Evolutionary conservation across 2,888 invertebrate genomes (phyloP).

Genomic region (Cheilosia impressa): DNA sequence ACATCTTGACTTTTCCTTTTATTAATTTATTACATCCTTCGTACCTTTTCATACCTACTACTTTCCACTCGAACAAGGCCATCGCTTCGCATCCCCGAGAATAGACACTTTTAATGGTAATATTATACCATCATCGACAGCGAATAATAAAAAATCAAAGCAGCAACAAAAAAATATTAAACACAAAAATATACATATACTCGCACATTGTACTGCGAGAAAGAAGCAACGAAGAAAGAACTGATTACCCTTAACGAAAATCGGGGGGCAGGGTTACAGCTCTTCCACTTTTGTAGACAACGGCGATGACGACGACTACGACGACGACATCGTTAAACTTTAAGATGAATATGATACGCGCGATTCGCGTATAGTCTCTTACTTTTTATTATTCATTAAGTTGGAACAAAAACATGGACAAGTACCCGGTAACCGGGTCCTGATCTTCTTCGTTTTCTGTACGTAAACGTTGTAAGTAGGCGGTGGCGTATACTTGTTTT

Average conservation of each 20-base stretch:
- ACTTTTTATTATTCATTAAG: slow-evolving; percentile 74
- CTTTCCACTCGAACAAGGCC: slow-evolving; percentile 26
- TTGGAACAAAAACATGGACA: slow-evolving; percentile 72
- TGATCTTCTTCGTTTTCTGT: slow-evolving; percentile 30
- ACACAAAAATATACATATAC: slow-evolving; percentile 16
- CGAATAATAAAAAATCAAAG: slow-evolving; percentile 39
- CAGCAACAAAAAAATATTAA: slow-evolving; percentile 34
- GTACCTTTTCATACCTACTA: slow-evolving; percentile 19
- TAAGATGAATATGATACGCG: slow-evolving; percentile 64
- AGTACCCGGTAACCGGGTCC: slow-evolving; percentile 62
- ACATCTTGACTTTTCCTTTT: slow-evolving; percentile 56
- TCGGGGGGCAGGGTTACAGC: slow-evolving; percentile 28
- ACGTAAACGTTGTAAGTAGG: slow-evolving; percentile 60
- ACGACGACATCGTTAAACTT: slow-evolving; percentile 68
- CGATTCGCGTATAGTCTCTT: slow-evolving; percentile 48
- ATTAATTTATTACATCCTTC: slow-evolving; percentile 65
- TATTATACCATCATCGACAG: slow-evolving; percentile 52
- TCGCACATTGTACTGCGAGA: slow-evolving; percentile 12
- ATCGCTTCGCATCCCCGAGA: slow-evolving; percentile 21
- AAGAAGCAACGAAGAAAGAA: slow-evolving; percentile 28
- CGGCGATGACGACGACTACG: slow-evolving; percentile 4
- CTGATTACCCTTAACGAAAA: slow-evolving; percentile 68
- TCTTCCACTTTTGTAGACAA: slow-evolving; percentile 3
- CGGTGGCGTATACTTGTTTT: slow-evolving; percentile 11
- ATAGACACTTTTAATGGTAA: slow-evolving; percentile 44